These are phyloP conservation scores for Ceratitis capitata DNA, from an alignment of 1,140 invertebrate genomes.

Conservation along the genomic window DNA sequence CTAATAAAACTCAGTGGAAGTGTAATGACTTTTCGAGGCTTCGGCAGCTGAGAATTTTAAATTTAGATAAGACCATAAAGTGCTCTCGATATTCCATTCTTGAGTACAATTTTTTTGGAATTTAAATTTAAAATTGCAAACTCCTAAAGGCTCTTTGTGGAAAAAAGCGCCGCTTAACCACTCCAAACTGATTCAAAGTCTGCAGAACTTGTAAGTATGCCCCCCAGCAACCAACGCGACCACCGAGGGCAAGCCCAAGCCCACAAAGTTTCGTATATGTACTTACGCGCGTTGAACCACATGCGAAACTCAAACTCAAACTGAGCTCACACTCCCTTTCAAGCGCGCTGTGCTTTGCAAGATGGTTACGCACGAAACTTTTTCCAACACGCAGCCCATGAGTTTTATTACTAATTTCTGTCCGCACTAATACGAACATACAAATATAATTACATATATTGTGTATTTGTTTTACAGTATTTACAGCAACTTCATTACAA, in stretches of 20 bases:
- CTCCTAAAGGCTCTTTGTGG: background rate
- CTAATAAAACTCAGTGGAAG: too few relatives aligned
- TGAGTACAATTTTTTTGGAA: too few relatives aligned
- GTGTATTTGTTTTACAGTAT: background rate
- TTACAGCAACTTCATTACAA: background rate
- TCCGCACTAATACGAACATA: too few relatives aligned
- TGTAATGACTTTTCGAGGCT: too few relatives aligned
- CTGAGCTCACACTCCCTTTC: too few relatives aligned
- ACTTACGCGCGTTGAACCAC: background rate
- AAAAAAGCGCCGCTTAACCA: background rate
- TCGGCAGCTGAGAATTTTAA: too few relatives aligned
- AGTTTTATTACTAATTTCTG: slow-evolving; percentile 18
- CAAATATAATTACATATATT: too few relatives aligned
- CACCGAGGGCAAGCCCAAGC: background rate
- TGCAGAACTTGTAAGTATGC: too few relatives aligned
- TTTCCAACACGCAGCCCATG: background rate
- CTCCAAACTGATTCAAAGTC: background rate
- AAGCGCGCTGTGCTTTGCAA: background rate
- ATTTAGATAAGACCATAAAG: too few relatives aligned
- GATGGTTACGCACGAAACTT: background rate
- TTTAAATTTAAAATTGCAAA: too few relatives aligned
- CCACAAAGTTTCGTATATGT: background rate
- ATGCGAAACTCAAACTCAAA: background rate
- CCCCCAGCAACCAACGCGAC: background rate
- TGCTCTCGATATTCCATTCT: too few relatives aligned